Conservation (phyloP, 1,140 invertebrate species). For the Himalopsyche phryganea region DNA sequence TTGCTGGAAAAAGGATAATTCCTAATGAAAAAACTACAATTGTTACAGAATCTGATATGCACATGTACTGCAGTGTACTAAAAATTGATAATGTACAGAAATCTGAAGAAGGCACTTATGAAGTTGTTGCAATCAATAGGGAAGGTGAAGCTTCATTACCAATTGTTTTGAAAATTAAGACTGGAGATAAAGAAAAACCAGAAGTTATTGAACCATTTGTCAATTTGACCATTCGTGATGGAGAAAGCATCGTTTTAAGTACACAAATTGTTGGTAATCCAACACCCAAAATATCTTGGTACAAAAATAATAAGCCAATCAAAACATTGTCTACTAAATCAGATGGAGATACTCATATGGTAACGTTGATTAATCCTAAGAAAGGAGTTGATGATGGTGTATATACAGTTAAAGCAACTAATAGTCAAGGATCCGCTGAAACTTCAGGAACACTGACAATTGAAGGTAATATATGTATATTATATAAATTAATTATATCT, state of each 20-base stretch:
- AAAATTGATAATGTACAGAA: slow-evolving; percentile 75
- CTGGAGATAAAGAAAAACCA: slow-evolving; percentile 71
- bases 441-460: slow-evolving; percentile 73
- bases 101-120: slow-evolving; percentile 82
- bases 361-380: slow-evolving; percentile 65
- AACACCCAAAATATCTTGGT: slow-evolving; percentile 74
- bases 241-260: slow-evolving; percentile 69
- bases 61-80: slow-evolving; percentile 81
- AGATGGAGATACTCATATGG: slow-evolving; percentile 65
- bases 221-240: slow-evolving; percentile 70
- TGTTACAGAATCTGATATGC: slow-evolving; percentile 78
- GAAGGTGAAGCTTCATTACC: slow-evolving; percentile 84
- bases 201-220: slow-evolving; percentile 76
- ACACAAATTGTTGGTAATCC: slow-evolving; percentile 80
- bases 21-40: slow-evolving; percentile 65
- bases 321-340: slow-evolving; percentile 56
- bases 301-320: slow-evolving; percentile 69
- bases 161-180: slow-evolving; percentile 78
- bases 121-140: slow-evolving; percentile 81
- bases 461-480: slow-evolving; percentile 69
- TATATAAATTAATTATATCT: no score
- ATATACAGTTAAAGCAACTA: slow-evolving; percentile 77
- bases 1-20: slow-evolving; percentile 69
- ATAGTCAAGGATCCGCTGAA: slow-evolving; percentile 71
- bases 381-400: slow-evolving; percentile 66